Percentiles rank a stretch among this genome's conserved stretches.
These are phyloP conservation scores for Bombus waltoni DNA, from an alignment of 1,140 invertebrate genomes.

Conservation along the genomic window DNA sequence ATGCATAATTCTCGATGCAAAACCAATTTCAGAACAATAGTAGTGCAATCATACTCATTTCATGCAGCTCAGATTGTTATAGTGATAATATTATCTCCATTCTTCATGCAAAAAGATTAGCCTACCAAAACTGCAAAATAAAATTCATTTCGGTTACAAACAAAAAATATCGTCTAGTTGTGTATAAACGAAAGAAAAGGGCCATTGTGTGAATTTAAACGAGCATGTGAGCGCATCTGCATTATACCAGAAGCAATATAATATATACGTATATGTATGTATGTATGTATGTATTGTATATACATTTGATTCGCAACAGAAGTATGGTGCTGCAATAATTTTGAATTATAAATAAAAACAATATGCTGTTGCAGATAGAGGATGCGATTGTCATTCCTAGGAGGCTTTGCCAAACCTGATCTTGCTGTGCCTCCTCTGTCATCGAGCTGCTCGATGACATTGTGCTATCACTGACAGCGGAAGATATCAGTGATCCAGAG, in stretches of 20 bases:
- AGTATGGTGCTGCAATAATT: slow-evolving; percentile 30
- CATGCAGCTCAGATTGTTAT: slow-evolving; percentile 72
- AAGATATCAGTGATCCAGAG: slow-evolving; percentile 77
- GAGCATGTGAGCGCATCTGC: slow-evolving; percentile 23
- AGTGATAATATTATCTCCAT: slow-evolving; percentile 63
- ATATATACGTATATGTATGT: neutral
- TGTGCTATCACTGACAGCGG: slow-evolving; percentile 77
- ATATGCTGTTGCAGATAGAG: slow-evolving; percentile 59
- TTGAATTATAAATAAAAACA: slow-evolving; percentile 20
- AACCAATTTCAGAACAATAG: slow-evolving; percentile 64
- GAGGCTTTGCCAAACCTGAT: slow-evolving; percentile 78
- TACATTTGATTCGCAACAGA: slow-evolving; percentile 30
- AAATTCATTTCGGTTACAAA: neutral
- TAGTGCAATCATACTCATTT: slow-evolving; percentile 65
- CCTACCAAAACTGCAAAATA: slow-evolving; percentile 59
- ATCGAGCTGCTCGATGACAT: slow-evolving; percentile 78
- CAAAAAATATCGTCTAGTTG: slow-evolving; percentile 2
- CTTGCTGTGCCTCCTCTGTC: slow-evolving; percentile 78
- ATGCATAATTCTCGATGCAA: slow-evolving; percentile 72
- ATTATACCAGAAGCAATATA: slow-evolving; percentile 42
- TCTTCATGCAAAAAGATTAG: slow-evolving; percentile 71
- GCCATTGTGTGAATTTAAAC: slow-evolving; percentile 19
- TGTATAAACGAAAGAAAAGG: slow-evolving; percentile 25
- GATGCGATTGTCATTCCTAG: slow-evolving; percentile 69
- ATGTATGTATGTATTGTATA: slow-evolving; percentile 4